These are phyloP conservation scores for Oophaga pumilio DNA, from an alignment of 2,113 vertebrate species.

Conservation along the genomic window DNA sequence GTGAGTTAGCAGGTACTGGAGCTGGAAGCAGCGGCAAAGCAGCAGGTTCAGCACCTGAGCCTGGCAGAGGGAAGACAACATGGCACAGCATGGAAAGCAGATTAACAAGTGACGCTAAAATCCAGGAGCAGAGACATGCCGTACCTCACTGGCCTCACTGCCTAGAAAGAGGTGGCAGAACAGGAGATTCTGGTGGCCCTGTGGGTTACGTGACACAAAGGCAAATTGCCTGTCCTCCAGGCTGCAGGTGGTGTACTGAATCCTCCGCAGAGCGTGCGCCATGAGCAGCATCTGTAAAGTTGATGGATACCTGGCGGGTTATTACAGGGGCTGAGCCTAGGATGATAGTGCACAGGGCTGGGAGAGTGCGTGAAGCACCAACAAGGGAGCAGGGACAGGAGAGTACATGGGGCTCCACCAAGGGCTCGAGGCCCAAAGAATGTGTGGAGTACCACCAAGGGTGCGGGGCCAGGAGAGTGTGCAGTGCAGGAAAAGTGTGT, in stretches of 20 bases:
- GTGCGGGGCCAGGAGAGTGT: no score
- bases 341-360: no score
- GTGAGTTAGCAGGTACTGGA: constrained; percentile 82
- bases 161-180: constrained; percentile 93
- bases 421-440: no score
- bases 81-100: not conserved
- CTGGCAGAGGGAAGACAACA: constrained; percentile 63
- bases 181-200: constrained; percentile 70
- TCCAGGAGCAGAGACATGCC: no score
- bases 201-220: constrained; percentile 89
- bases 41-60: constrained; percentile 88
- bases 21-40: constrained; percentile 93
- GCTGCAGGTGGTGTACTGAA: constrained; percentile 84
- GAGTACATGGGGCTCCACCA: no score
- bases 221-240: constrained; percentile 82
- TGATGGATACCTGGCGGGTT: not conserved
- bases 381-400: no score
- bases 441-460: no score
- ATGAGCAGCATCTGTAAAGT: constrained; percentile 83
- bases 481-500: no score
- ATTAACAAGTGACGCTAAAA: no score
- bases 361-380: no score
- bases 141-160: constrained; percentile 76
- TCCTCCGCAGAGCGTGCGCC: constrained; percentile 86
- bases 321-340: not conserved